Percentiles rank a stretch among this genome's conserved stretches.
phyloP scores from a whole-genome alignment of 2,113 vertebrate species.

The Agelaius phoeniceus region DNA sequence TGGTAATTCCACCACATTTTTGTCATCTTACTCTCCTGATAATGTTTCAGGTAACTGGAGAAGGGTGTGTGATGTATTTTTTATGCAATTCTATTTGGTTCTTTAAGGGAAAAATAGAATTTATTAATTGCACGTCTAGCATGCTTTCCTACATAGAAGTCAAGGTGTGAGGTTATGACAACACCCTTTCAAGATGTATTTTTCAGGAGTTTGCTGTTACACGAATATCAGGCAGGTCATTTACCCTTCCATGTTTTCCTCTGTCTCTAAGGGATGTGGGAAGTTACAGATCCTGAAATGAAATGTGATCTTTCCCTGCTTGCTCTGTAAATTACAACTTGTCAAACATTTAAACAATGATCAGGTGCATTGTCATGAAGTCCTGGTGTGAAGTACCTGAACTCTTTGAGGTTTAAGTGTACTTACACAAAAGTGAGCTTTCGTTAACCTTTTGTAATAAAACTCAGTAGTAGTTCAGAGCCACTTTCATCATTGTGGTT shows the following conservation, averaged over 20 bases:
- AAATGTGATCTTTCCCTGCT: neutral
- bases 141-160: neutral
- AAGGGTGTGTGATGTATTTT: neutral
- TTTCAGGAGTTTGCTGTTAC: neutral
- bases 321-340: neutral
- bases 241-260: neutral
- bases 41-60: neutral
- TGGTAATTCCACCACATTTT: neutral
- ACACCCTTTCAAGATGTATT: neutral
- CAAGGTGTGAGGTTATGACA: neutral
- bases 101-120: neutral
- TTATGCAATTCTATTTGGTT: rapidly evolving
- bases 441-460: neutral
- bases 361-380: neutral
- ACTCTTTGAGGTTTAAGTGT: neutral
- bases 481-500: neutral
- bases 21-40: neutral
- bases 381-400: neutral
- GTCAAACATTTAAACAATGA: neutral
- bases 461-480: neutral
- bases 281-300: neutral
- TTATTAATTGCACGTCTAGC: neutral
- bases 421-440: neutral
- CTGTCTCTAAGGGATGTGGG: neutral
- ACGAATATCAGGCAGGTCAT: neutral